Conservation (phyloP, 2,888 invertebrate genomes). For the Phania funesta region DNA sequence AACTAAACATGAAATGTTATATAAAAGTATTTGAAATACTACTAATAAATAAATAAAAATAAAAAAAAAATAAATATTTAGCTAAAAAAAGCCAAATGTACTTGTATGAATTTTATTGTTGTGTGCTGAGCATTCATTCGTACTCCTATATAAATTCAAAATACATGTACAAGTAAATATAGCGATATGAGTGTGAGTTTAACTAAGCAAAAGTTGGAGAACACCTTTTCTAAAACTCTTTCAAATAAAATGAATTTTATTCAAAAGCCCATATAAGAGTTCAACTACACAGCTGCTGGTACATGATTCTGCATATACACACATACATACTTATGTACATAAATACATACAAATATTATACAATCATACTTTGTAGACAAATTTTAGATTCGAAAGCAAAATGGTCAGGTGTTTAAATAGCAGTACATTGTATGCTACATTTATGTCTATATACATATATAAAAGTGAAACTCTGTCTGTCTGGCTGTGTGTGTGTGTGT, state of each 20-base stretch:
- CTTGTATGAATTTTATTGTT: slow-evolving; percentile 10
- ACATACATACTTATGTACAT: too few species aligned
- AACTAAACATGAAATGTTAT: too few species aligned
- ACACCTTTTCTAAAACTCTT: slow-evolving; percentile 20
- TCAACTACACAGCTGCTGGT: neutral
- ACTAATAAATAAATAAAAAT: too few species aligned
- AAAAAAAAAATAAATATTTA: slow-evolving; percentile 19
- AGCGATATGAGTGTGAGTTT: neutral
- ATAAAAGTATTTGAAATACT: too few species aligned
- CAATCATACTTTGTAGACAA: slow-evolving; percentile 11
- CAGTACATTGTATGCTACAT: too few species aligned
- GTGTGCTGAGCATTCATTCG: neutral
- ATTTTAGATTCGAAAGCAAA: slow-evolving; percentile 41
- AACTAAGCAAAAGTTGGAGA: slow-evolving; percentile 11
- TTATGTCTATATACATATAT: too few species aligned
- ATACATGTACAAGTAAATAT: neutral
- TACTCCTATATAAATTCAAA: neutral
- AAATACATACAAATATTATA: too few species aligned
- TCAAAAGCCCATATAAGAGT: slow-evolving; percentile 2
- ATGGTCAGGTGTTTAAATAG: slow-evolving; percentile 27
- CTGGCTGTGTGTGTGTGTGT: too few species aligned
- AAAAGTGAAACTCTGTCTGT: too few species aligned
- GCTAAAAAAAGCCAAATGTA: slow-evolving; percentile 11
- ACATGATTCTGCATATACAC: neutral
- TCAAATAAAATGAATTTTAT: slow-evolving; percentile 20